phyloP scores from a whole-genome alignment of 2,797 vertebrate genomes.

The Helarctos malayanus region DNA sequence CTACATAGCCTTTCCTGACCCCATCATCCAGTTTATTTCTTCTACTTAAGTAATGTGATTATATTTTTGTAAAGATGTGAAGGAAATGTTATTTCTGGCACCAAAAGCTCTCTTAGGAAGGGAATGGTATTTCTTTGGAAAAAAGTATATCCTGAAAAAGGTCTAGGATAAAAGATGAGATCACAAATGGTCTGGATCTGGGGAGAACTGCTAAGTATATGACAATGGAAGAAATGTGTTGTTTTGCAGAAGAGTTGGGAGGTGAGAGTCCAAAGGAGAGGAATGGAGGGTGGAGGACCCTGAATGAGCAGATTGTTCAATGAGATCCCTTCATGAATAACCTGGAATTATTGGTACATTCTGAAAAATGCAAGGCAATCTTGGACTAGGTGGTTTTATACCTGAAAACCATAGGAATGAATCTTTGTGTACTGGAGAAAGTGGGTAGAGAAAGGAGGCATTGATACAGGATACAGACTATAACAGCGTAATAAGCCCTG shows the following conservation, averaged over 20 bases:
- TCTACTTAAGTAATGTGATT: constrained; percentile 1
- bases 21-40: constrained; percentile 39
- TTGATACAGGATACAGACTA: neutral
- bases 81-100: constrained; percentile 39
- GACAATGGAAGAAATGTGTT: neutral
- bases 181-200: neutral
- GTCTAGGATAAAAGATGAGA: neutral
- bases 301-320: neutral
- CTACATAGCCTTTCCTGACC: neutral
- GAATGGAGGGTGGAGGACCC: neutral
- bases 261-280: neutral
- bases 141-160: neutral
- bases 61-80: constrained; percentile 15
- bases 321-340: neutral
- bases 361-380: constrained; percentile 21
- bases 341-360: neutral
- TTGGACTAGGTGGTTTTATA: neutral
- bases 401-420: neutral
- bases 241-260: neutral
- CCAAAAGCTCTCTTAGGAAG: constrained; percentile 49
- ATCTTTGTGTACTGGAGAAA: neutral
- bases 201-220: neutral
- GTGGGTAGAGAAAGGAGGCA: neutral
- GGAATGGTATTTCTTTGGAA: neutral
- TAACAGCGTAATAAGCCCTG: neutral